These are phyloP conservation scores for Siphonodentalium dalli DNA, from an alignment of 2,888 invertebrate species.

Conservation along the genomic window DNA sequence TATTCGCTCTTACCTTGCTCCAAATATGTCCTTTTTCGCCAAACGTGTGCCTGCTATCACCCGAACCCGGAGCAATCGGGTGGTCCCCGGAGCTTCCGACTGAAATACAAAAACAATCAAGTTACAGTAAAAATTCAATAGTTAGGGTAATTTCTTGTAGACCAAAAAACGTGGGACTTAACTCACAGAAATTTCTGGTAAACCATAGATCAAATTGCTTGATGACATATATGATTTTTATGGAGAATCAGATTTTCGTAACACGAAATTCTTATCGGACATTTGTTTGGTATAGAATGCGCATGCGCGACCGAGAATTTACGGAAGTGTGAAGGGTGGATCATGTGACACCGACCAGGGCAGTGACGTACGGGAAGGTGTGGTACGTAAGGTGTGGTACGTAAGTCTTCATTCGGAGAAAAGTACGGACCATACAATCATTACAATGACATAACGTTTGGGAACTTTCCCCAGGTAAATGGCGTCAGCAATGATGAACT, in stretches of 20 bases:
- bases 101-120: slow-evolving; percentile 27
- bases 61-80: slow-evolving; percentile 49
- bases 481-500: too few relatives aligned
- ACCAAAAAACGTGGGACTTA: background rate
- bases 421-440: too few relatives aligned
- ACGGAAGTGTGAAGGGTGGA: too few relatives aligned
- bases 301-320: slow-evolving; percentile 8
- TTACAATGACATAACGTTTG: too few relatives aligned
- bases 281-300: slow-evolving; percentile 1
- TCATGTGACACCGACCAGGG: too few relatives aligned
- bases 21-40: slow-evolving; percentile 99
- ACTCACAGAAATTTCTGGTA: slow-evolving; percentile 39
- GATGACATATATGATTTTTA: slow-evolving; percentile 27
- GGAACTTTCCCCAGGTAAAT: too few relatives aligned
- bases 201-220: slow-evolving; percentile 34
- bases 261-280: too few relatives aligned
- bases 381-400: too few relatives aligned
- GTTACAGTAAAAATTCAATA: background rate
- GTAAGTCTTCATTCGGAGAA: too few relatives aligned
- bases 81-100: slow-evolving; percentile 46
- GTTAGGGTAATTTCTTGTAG: too few relatives aligned
- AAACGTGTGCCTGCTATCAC: slow-evolving; percentile 71
- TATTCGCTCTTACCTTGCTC: slow-evolving; percentile 82
- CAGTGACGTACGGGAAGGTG: too few relatives aligned
- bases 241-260: background rate